Evolutionary conservation across 2,113 vertebrate genomes (phyloP), one percentile per base, ranked within the genome.

Genomic region (Elephantulus edwardii): DNA sequence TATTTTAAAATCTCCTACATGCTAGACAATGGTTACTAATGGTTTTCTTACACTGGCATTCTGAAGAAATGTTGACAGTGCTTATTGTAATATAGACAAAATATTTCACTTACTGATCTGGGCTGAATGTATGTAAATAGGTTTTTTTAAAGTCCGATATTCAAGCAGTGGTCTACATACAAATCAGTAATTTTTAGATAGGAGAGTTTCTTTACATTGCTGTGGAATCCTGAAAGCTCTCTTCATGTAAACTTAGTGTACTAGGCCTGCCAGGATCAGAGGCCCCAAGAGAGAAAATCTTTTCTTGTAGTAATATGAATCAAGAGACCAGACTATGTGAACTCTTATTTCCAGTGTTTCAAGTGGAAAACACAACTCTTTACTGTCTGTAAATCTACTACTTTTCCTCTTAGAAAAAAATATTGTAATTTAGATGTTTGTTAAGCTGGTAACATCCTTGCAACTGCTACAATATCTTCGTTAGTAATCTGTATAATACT

Each of bases 51-150:
- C 96, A 97, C 96, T 96, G 97, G 97, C 96, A 97, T 97, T 97
- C 96, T 42, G 2, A 97, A 88, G 94, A 97, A 96, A 95, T 95
- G 91, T 91, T 96, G 95, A 79, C 92, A 96, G 97, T 96, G 96
- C 96, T 97, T 98, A 26, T 96, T 97, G 96, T 96, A 96, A 97
- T 96, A 97, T 95, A 96, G 93, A 95, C 93, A 93, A 95, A 62
- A 90, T 89, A 64, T 97, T 97, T 97, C 96, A 95, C 94, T 94
- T 97, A 96, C 96, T 97, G 97, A 97, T 97, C 92, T 96, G 96
- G 97, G 96, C 95, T 98, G 97, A 98, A 98, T 98, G 98, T 98
- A 97, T 98, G 97, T 98, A 98, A 97, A 98, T 98, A 98, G 95
- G 94, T 95, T 86, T 79, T 70, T 48, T 93, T 91, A 92, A 95